Percentiles rank a stretch among this genome's conserved stretches.
These are phyloP conservation scores for Mormyrops boulengeri DNA, from an alignment of 2,797 vertebrate species.

Conservation along the genomic window DNA sequence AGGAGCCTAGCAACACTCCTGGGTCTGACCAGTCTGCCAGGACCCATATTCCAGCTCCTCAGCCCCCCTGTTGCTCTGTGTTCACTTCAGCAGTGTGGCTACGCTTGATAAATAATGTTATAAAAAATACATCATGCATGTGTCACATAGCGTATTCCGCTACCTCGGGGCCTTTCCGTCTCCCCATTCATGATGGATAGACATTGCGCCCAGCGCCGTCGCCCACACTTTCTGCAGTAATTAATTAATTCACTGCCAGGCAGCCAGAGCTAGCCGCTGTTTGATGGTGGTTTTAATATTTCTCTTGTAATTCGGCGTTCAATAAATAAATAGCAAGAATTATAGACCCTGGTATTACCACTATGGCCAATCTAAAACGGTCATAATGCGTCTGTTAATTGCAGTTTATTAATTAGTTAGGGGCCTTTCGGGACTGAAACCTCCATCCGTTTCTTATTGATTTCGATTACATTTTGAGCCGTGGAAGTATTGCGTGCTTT, in stretches of 20 bases:
- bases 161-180: background rate
- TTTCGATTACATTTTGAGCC: background rate
- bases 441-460: background rate
- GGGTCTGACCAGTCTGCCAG: background rate
- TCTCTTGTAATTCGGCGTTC: background rate
- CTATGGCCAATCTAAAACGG: background rate
- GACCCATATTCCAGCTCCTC: background rate
- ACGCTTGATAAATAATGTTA: background rate
- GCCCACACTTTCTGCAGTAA: constrained; percentile 15
- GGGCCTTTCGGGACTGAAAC: background rate
- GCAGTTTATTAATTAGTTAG: background rate
- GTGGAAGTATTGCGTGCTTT: background rate
- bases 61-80: background rate
- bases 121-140: background rate
- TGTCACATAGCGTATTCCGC: background rate
- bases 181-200: background rate
- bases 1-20: background rate
- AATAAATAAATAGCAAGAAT: background rate
- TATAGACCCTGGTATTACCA: background rate
- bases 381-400: background rate
- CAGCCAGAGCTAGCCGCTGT: background rate
- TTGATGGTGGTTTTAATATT: background rate
- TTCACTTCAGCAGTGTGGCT: background rate
- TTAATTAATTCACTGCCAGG: background rate
- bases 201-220: background rate